Evolutionary conservation across 1,140 invertebrate species (phyloP).

Genomic region (Platyscapa corneri): DNA sequence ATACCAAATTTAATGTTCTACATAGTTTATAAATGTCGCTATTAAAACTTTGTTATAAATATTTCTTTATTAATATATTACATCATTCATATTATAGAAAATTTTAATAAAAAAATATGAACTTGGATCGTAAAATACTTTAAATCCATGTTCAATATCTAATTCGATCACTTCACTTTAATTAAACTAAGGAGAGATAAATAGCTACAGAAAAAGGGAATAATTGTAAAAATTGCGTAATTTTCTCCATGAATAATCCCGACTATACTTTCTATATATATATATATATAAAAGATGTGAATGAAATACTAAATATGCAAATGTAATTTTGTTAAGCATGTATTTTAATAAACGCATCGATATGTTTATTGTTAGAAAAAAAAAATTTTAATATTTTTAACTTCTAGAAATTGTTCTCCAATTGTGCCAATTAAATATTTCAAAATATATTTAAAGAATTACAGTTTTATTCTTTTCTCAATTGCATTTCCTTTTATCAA

Average conservation of each 20-base stretch:
- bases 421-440: slow-evolving; percentile 54
- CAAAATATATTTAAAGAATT: slow-evolving; percentile 47
- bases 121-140: neutral
- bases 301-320: slow-evolving; percentile 24
- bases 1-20: neutral
- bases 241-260: slow-evolving; percentile 19
- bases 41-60: slow-evolving; percentile 7
- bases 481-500: neutral
- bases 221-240: neutral
- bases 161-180: slow-evolving; percentile 31
- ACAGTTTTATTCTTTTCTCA: neutral
- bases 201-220: neutral
- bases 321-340: slow-evolving; percentile 46
- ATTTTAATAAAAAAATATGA: neutral
- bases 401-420: slow-evolving; percentile 45
- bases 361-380: slow-evolving; percentile 52
- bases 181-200: neutral
- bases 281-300: slow-evolving; percentile 13
- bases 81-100: neutral
- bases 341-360: slow-evolving; percentile 48
- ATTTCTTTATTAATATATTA: slow-evolving; percentile 10
- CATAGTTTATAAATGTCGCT: neutral
- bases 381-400: slow-evolving; percentile 53
- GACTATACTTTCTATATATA: neutral
- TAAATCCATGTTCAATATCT: neutral